A percentile compares a stretch with the other conserved stretches of the same genome.
These are phyloP conservation scores for Escarpia spicata DNA, from an alignment of 2,888 invertebrate genomes.

Conservation along the genomic window DNA sequence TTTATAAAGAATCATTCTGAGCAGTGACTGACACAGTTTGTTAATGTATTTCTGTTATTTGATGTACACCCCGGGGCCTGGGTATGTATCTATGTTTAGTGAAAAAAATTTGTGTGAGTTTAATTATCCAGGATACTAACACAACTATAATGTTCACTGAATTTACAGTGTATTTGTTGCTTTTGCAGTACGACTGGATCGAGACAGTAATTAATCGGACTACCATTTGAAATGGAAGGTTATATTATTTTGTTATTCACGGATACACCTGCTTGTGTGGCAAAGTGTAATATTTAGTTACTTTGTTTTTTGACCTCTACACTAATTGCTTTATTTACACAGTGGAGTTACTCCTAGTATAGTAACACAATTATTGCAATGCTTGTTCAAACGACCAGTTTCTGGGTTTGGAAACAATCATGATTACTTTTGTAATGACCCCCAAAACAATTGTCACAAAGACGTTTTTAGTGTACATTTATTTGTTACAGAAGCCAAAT, in stretches of 20 bases:
- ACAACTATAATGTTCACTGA: neutral
- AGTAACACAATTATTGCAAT: neutral
- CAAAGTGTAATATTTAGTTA: neutral
- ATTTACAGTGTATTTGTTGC: neutral
- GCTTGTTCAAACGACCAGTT: neutral
- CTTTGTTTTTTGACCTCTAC: neutral
- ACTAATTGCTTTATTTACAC: neutral
- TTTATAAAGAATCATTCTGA: neutral
- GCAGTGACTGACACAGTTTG: neutral
- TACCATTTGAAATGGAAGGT: neutral
- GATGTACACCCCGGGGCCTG: neutral
- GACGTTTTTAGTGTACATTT: neutral
- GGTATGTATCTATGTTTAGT: too few relatives aligned
- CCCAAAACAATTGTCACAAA: neutral
- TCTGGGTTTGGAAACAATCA: neutral
- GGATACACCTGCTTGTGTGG: neutral
- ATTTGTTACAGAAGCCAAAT: neutral
- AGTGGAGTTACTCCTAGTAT: neutral
- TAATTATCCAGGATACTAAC: slow-evolving; percentile 13
- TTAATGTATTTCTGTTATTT: neutral
- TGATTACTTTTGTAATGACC: neutral
- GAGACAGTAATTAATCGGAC: neutral
- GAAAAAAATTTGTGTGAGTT: neutral
- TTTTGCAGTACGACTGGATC: neutral
- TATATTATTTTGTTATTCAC: neutral